Conservation (phyloP, 2,113 vertebrate species). For the Laticauda laticaudata region DNA sequence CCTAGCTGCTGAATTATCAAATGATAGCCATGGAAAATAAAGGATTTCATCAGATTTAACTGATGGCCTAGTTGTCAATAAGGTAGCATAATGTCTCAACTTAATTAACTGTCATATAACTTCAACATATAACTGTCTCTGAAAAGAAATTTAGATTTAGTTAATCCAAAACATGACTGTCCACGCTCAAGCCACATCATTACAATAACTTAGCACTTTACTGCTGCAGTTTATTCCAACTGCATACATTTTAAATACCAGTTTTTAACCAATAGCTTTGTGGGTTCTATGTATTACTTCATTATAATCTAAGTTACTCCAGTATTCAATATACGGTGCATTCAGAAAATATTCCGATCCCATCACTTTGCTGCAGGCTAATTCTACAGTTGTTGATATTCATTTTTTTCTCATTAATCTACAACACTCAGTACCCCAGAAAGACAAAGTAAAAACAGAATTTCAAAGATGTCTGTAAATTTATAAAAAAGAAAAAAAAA, state of each 20-base stretch:
- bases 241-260: background rate
- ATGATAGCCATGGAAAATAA: background rate
- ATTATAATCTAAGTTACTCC: background rate
- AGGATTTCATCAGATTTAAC: background rate
- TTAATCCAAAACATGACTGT: too few relatives aligned
- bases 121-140: background rate
- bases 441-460: background rate
- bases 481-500: background rate
- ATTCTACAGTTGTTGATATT: background rate
- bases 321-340: background rate
- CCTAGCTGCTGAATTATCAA: background rate
- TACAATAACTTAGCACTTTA: background rate
- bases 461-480: background rate
- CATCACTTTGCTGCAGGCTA: background rate
- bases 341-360: background rate
- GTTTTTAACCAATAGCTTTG: background rate
- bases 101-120: background rate
- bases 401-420: background rate
- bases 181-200: background rate
- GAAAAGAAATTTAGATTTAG: background rate
- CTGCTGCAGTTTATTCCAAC: background rate
- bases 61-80: background rate
- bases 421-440: background rate
- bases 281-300: background rate
- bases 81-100: background rate